phyloP scores from a whole-genome alignment of 2,888 invertebrate species.

The Apodemia mormo region DNA sequence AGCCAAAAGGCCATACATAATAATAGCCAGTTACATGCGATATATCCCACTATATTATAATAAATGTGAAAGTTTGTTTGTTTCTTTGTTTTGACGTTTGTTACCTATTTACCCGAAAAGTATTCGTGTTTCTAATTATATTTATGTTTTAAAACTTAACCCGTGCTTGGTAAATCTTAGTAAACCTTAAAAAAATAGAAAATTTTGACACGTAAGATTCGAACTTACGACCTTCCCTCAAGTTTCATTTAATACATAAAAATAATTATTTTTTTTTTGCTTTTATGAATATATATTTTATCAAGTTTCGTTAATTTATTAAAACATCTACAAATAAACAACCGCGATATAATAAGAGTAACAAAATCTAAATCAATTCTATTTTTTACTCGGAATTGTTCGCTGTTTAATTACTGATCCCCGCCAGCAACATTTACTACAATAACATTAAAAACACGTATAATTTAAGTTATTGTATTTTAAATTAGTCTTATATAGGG shows the following conservation, averaged over 20 bases:
- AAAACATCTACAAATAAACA: neutral
- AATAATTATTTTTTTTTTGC: no score
- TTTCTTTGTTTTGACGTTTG: no score
- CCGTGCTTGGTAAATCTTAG: no score
- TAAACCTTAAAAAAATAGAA: no score
- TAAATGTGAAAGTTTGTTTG: conserved; percentile 25
- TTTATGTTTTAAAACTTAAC: no score
- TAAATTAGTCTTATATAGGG: conserved; percentile 2
- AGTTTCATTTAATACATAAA: no score
- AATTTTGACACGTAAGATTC: no score
- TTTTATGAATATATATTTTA: no score
- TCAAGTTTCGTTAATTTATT: no score
- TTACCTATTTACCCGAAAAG: no score
- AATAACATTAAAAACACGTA: conserved; percentile 16
- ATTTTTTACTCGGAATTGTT: conserved; percentile 58
- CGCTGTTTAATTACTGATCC: conserved; percentile 32
- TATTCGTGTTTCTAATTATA: no score
- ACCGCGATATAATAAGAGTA: neutral
- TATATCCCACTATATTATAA: neutral
- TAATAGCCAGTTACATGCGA: neutral
- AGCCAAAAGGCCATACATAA: conserved; percentile 20
- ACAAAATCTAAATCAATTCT: neutral
- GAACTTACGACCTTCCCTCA: no score
- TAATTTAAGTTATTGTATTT: conserved; percentile 14
- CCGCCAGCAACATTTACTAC: conserved; percentile 1